These are phyloP conservation scores for Mormyrus hasselquistii DNA, from an alignment of 2,797 vertebrate genomes.

Conservation along the genomic window DNA sequence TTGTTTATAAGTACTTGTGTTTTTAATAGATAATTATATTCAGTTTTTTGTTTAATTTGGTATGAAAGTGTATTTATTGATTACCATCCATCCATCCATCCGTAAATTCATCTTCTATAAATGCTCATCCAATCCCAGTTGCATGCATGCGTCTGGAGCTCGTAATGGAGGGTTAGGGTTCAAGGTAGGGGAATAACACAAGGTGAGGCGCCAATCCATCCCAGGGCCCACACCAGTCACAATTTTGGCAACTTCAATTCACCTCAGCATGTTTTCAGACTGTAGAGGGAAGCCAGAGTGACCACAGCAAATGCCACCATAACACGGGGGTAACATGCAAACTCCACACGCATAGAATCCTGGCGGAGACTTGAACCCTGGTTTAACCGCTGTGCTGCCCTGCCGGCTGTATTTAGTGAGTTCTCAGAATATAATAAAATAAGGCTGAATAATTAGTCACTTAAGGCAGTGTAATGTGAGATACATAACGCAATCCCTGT, in stretches of 20 bases:
- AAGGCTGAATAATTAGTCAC: not conserved
- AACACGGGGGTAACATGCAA: not conserved
- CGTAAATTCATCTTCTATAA: not conserved
- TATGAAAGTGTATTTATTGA: not conserved
- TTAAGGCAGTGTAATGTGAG: not conserved
- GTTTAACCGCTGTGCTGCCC: not conserved
- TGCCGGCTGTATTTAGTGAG: not conserved
- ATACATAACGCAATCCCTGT: not conserved
- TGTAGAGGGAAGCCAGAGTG: not conserved
- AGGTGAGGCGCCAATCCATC: not conserved
- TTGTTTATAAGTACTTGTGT: not conserved
- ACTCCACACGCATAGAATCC: not conserved
- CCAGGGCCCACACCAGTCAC: not conserved
- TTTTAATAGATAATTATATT: not conserved
- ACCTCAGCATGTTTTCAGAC: not conserved
- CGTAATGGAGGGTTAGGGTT: not conserved
- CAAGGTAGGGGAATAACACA: not conserved
- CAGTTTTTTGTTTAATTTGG: not conserved
- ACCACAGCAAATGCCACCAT: not conserved
- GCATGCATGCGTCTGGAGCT: not conserved
- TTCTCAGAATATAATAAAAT: conserved; percentile 2
- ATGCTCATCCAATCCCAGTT: not conserved
- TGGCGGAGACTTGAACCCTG: not conserved
- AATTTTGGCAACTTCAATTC: not conserved
- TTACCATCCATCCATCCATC: not conserved